Conservation (phyloP, 35 echinoderm and acorn worm species). For the Heliocidaris tuberculata region DNA sequence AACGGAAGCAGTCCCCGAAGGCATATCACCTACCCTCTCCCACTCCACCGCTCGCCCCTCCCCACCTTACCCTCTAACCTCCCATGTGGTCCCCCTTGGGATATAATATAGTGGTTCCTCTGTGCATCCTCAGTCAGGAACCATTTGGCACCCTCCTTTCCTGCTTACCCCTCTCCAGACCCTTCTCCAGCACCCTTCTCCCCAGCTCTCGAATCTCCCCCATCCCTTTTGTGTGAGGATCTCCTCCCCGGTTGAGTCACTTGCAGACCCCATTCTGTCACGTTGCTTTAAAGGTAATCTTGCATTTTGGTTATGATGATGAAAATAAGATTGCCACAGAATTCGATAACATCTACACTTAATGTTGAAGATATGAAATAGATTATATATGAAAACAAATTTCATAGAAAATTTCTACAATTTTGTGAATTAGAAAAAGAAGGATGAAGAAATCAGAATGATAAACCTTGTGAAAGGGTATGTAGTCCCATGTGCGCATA, state of each 20-base stretch:
- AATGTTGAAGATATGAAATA: too few species aligned
- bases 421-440: too few species aligned
- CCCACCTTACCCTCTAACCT: background rate
- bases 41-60: background rate
- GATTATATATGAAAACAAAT: too few species aligned
- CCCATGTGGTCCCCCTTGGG: background rate
- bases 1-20: background rate
- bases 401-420: too few species aligned
- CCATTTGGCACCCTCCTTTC: constrained; percentile 15
- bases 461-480: too few species aligned
- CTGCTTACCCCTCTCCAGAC: background rate
- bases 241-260: background rate
- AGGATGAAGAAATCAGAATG: too few species aligned
- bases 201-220: background rate
- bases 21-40: background rate
- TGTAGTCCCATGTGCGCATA: too few species aligned
- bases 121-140: background rate
- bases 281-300: background rate
- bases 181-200: background rate
- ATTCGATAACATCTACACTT: too few species aligned
- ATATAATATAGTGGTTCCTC: background rate
- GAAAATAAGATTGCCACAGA: too few species aligned
- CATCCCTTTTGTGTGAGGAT: background rate
- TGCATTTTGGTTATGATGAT: too few species aligned
- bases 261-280: background rate